phyloP scores from a whole-genome alignment of 2,113 vertebrate genomes.

The Gnathonemus echidnorhynchus region DNA sequence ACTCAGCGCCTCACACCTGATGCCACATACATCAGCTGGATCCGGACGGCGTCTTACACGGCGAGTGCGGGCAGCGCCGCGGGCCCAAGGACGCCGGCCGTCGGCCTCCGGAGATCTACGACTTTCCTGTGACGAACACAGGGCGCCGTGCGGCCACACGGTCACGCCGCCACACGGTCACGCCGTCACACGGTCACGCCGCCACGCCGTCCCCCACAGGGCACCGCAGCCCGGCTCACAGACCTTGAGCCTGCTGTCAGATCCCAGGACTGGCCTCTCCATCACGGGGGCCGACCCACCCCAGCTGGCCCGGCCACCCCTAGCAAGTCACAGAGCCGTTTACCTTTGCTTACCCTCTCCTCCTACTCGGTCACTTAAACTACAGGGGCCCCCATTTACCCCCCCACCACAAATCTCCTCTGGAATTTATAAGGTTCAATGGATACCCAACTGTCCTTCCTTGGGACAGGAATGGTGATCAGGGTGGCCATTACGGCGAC shows the following conservation, averaged over 20 bases:
- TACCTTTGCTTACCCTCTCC: constrained; percentile 30
- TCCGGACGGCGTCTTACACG: constrained; percentile 34
- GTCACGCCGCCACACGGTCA: not conserved
- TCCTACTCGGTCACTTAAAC: constrained; percentile 70
- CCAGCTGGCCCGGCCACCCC: constrained; percentile 35
- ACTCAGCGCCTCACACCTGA: constrained; percentile 36
- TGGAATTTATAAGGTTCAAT: constrained; percentile 78
- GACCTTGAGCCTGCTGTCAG: not conserved
- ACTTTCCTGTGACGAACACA: constrained; percentile 48
- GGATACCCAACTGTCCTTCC: constrained; percentile 73
- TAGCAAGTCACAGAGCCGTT: constrained; percentile 38
- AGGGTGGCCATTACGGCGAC: constrained; percentile 74
- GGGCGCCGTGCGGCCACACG: constrained; percentile 16
- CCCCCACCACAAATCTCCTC: constrained; percentile 56
- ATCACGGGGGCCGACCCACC: constrained; percentile 22
- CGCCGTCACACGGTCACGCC: not conserved
- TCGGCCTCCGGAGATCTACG: constrained; percentile 37
- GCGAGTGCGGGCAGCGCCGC: constrained; percentile 39
- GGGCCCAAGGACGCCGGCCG: constrained; percentile 34
- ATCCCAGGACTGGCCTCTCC: not conserved
- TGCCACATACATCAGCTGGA: constrained; percentile 52
- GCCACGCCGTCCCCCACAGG: not conserved
- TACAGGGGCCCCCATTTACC: constrained; percentile 61
- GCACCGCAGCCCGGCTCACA: not conserved
- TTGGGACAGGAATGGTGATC: constrained; percentile 71